phyloP scores from a whole-genome alignment of 2,113 vertebrate genomes.

The Pygoscelis antarcticus region DNA sequence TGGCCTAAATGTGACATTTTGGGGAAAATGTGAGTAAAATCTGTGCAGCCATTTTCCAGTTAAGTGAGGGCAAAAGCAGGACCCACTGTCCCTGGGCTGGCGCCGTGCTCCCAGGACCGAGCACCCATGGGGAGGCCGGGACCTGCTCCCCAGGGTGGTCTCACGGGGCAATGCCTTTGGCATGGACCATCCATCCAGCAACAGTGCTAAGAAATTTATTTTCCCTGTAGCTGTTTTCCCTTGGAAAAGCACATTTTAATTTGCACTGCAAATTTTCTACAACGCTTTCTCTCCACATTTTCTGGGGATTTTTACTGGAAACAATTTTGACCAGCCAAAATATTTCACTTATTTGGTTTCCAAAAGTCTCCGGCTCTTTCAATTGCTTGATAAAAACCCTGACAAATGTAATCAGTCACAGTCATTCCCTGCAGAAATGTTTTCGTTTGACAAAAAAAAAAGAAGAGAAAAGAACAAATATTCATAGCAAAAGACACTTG shows the following conservation, averaged over 20 bases:
- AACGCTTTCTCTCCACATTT: not conserved
- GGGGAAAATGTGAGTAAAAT: not conserved
- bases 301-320: constrained; percentile 40
- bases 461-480: constrained; percentile 2
- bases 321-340: constrained; percentile 57
- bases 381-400: constrained; percentile 66
- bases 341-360: constrained; percentile 66
- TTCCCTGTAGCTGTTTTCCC: not conserved
- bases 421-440: constrained; percentile 59
- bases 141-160: not conserved
- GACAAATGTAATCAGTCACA: constrained; percentile 65
- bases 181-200: not conserved
- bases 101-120: accelerated
- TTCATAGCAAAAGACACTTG: constrained; percentile 25
- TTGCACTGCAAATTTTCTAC: not conserved
- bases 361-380: constrained; percentile 40
- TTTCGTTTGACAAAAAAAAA: constrained; percentile 17
- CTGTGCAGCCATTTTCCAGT: not conserved
- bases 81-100: not conserved
- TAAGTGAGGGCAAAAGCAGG: not conserved
- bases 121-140: accelerated
- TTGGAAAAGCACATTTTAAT: constrained; percentile 25
- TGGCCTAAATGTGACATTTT: not conserved
- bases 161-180: accelerated
- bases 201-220: not conserved